phyloP scores from a whole-genome alignment of 2,797 vertebrate species.

The Scolopax bukidnonensis region DNA sequence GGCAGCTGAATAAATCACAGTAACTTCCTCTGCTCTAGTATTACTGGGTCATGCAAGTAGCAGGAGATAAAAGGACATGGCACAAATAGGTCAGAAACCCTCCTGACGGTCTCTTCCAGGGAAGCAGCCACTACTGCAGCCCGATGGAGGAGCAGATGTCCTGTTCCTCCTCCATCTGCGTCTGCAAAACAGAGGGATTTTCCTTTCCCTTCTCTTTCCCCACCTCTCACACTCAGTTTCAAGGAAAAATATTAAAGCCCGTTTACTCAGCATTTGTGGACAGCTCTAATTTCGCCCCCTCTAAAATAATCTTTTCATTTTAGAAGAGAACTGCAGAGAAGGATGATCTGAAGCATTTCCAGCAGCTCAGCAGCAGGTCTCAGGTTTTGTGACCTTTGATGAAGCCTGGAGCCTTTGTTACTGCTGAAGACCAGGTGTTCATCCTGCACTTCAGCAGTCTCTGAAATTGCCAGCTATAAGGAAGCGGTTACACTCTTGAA shows the following conservation, averaged over 20 bases:
- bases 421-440: neutral
- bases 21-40: neutral
- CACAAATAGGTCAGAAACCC: slow-evolving; percentile 56
- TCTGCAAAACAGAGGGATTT: neutral
- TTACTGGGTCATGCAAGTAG: neutral
- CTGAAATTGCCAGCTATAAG: neutral
- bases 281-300: neutral
- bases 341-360: neutral
- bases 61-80: slow-evolving; percentile 8
- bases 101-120: neutral
- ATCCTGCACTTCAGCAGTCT: neutral
- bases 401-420: neutral
- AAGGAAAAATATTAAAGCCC: neutral
- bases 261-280: neutral
- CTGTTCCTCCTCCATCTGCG: neutral
- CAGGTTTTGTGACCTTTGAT: neutral
- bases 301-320: neutral
- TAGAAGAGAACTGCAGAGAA: neutral
- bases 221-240: slow-evolving; percentile 4
- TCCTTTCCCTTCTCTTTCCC: neutral
- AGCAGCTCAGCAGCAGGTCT: neutral
- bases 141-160: slow-evolving; percentile 20
- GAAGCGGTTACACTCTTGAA: neutral
- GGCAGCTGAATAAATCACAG: neutral
- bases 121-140: neutral